Evolutionary conservation across 2,113 vertebrate genomes (phyloP), one percentile per base, ranked within the genome.

Genomic region (Ceyx melanurus): DNA sequence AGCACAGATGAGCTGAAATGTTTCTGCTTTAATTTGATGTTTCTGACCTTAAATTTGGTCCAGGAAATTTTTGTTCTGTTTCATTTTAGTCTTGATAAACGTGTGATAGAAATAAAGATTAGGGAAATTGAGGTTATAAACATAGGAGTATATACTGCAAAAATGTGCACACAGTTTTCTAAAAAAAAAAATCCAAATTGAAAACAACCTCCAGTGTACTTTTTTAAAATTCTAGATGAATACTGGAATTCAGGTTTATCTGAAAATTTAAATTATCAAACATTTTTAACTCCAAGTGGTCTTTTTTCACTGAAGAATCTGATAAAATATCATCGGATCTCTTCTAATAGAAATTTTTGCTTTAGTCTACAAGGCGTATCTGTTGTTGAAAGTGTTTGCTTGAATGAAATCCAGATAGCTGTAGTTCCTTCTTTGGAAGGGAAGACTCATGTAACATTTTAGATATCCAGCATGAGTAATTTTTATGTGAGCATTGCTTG

Each of bases 391-490:
- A 92, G 57, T 51, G 43, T 64, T 93, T 92, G 45, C 35, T 91
- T 84, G 84, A 89, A 64, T 45, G 19, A 58, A 80, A 37, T 91
- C 82, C 75, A 80, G 58, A 80, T 68, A 70, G 11, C 67, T 82
- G 13, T 80, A 66, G 42, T 68, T 93, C 53, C 70, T 89, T 91
- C 82, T 93, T 71, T 45, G 61, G 81, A 57, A 87, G 61, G 53
- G 74, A 78, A 29, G 89, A 57, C 40, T 90, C 70, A 86, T 82
- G 42, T 84, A 87, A 82, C 70, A 87, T 82, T 94, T 91, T 23
- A 82, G 48, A 56, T 72, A 82, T 75, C 58, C 46, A 94, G 75
- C 77, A 82, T 87, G 91, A 95, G 53, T 89, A 92, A 95, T 93
- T 91, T 62, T 94, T 92, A 21, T 89, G 45, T 61, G 87, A 89